phyloP scores from a whole-genome alignment of 2,797 vertebrate genomes.

The Anableps anableps region DNA sequence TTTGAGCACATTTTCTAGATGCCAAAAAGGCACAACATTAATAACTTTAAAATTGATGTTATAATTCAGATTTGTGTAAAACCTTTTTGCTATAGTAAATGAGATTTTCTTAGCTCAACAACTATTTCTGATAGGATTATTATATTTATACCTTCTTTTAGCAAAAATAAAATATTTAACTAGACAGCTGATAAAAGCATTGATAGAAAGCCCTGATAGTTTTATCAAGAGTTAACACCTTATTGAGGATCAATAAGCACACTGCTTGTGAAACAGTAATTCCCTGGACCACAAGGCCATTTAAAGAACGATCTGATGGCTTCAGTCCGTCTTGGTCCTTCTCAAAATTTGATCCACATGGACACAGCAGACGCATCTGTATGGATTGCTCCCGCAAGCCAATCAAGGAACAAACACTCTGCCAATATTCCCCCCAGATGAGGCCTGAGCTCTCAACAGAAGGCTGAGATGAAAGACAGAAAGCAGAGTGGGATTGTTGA shows the following conservation, averaged over 20 bases:
- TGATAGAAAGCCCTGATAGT: constrained; percentile 41
- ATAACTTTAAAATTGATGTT: background rate
- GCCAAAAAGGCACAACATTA: background rate
- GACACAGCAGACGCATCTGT: constrained; percentile 72
- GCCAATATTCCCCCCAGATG: constrained; percentile 77
- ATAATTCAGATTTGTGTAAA: background rate
- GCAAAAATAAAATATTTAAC: constrained; percentile 31
- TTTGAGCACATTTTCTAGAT: background rate
- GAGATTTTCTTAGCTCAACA: background rate
- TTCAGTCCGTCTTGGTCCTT: constrained; percentile 57
- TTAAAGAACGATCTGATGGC: constrained; percentile 71
- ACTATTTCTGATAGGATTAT: constrained; percentile 7
- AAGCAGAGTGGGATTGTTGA: constrained; percentile 68
- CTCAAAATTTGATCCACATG: constrained; percentile 72
- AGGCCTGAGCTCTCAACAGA: constrained; percentile 64
- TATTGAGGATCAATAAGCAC: constrained; percentile 59
- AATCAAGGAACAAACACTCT: constrained; percentile 78
- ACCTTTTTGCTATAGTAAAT: background rate
- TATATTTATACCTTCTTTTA: background rate
- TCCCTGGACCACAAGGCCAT: constrained; percentile 62
- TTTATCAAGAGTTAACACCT: constrained; percentile 57
- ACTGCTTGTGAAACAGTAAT: constrained; percentile 43
- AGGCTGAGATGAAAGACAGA: constrained; percentile 67
- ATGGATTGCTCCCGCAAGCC: constrained; percentile 73
- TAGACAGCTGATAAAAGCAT: constrained; percentile 28